A percentile compares a stretch with the other conserved stretches of the same genome.
phyloP scores from a whole-genome alignment of 2,113 vertebrate genomes.

The Ictalurus furcatus region DNA sequence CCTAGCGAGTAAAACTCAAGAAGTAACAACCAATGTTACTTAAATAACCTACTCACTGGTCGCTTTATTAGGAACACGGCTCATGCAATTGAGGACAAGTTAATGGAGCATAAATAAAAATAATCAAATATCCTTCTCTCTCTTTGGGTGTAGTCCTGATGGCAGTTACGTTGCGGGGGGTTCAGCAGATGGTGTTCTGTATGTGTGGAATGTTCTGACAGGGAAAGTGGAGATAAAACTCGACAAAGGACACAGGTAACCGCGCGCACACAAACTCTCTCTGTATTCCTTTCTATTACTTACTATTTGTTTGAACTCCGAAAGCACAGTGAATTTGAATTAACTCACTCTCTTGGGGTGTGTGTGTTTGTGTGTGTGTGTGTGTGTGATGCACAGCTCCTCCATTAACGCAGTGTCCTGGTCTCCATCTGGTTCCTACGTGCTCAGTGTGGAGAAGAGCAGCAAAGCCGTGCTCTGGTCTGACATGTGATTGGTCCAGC shows the following conservation, averaged over 20 bases:
- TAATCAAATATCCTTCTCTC: accelerated
- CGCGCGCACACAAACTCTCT: neutral
- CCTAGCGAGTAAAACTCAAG: neutral
- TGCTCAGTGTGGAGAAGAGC: slow-evolving; percentile 94
- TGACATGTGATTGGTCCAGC: slow-evolving; percentile 77
- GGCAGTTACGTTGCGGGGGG: slow-evolving; percentile 87
- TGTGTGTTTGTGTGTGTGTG: slow-evolving; percentile 27
- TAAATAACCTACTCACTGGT: neutral
- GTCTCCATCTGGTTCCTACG: slow-evolving; percentile 85
- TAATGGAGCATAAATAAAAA: neutral
- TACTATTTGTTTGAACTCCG: neutral
- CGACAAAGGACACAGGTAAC: slow-evolving; percentile 89
- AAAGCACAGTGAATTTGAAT: neutral
- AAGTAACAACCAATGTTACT: neutral
- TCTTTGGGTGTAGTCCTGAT: slow-evolving; percentile 78
- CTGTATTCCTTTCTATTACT: neutral
- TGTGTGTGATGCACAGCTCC: slow-evolving; percentile 73
- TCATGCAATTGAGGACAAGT: neutral
- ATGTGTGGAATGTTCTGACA: slow-evolving; percentile 89
- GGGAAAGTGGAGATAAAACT: slow-evolving; percentile 87
- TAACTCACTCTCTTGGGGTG: neutral
- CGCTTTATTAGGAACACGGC: neutral
- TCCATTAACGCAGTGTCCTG: slow-evolving; percentile 90
- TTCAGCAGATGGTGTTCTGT: slow-evolving; percentile 88
- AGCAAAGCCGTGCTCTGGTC: slow-evolving; percentile 92